Evolutionary conservation across 2,113 vertebrate genomes (phyloP), one percentile per base, ranked within the genome.

Genomic region (Cinclus mexicanus): DNA sequence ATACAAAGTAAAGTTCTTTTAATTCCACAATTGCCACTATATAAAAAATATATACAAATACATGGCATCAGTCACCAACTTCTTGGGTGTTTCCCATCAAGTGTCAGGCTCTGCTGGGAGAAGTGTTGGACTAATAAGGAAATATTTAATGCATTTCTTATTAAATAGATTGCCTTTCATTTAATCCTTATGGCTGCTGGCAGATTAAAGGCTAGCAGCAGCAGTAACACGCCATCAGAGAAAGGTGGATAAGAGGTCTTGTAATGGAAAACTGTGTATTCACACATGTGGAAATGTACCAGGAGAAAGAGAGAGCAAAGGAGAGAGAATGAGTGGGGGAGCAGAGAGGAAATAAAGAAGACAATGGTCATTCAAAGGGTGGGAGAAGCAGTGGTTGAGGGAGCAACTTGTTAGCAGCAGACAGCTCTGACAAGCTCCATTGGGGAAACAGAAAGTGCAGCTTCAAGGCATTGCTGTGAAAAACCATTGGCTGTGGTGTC

Each of bases 401-500:
- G 4, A 57, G 39, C 28, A 70, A 53, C 11, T 71, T 89, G 64
- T 28, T 84, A 91, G 61, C 41, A 70, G 76, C 47, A 82, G 60
- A 63, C 22, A 55, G 29, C 22, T 83, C 37, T 31, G 28, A 82
- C n/a, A 37, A 89, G 20, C 16, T 75, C 47, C 41, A 26, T 39
- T 35, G 46, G 11, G 46, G 64, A 49, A 31, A 29, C 21, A 78
- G 55, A 72, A 93, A 70, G 33, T 5, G 2, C 39, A 75, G 76
- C 64, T 75, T 72, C 59, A 88, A 87, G 78, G 50, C 70, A 84
- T 16, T 78, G 37, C 25, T 91, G 92, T 80, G 67, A 83, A 91
- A 91, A 91, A 92, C 24, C 65, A 10, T 49, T 71, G 83, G 37
- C 70, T 90, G 19, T 23, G 21, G 35, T 63, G 75, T 74, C 50